Base-by-base conservation (phyloP, 2,888 invertebrate genomes). In the Uloborus plumipes region DNA sequence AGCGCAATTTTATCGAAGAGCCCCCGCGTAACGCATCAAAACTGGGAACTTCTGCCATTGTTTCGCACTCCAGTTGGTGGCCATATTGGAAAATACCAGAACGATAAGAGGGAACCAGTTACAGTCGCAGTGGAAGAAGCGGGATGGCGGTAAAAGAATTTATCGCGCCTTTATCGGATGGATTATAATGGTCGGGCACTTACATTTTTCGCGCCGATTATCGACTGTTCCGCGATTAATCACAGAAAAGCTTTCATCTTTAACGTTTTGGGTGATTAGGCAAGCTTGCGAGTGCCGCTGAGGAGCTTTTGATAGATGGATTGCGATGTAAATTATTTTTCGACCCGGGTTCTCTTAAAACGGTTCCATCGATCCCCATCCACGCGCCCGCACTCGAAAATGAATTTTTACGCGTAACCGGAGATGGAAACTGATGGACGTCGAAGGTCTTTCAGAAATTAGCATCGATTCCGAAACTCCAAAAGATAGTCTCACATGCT, bases 151-250 rank as follows among this genome's bases (percentile, higher is more conserved):
- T 49, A 80, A 80, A 80, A 80, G 80, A 80, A 80, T 80, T 80
- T 80, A 80, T 80, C 80, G 67, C 80, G 74, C 74, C 80, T 74
- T 80, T 80, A 80, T 80, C 80, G 80, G 80, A 69, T 55, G 80
- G 73, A 80, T 80, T 80, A 80, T 80, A 80, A 80, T 80, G 80
- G 80, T 74, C 55, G 74, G 67, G 79, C 80, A 80, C 80, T 80
- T 80, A 80, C 80, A 80, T 80, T 80, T 80, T 80, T 80, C 80
- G 73, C 80, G 69, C 80, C 73, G 80, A 80, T 80, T 80, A 80
- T 80, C 80, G 80, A 80, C 80, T 80, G 55, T 69, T 80, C 58
- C 67, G 22, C 80, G 73, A 80, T 80, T 80, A 80, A 80, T 80
- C 80, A 80, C 49, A 51, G 59, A 62, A 80, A 69, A 64, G 74